Conservation (phyloP, 2,797 vertebrate species). For the Peromyscus melanophrys region DNA sequence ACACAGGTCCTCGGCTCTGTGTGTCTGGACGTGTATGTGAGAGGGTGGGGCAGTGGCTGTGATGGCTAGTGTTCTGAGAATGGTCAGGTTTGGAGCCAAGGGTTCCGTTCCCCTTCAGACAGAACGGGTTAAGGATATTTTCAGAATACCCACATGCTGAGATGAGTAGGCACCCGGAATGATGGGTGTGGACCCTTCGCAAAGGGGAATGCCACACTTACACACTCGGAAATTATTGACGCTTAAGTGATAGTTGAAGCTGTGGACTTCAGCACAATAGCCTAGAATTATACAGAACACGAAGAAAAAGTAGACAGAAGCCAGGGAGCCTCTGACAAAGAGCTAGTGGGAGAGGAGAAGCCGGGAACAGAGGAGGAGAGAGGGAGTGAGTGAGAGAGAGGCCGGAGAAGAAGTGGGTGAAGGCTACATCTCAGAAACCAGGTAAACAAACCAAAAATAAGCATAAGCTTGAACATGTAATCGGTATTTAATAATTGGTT, state of each 20-base stretch:
- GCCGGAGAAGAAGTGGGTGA: background rate
- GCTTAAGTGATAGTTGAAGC: background rate
- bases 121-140: slow-evolving; percentile 44
- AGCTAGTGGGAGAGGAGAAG: background rate
- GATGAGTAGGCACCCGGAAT: background rate
- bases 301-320: slow-evolving; percentile 52
- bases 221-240: background rate
- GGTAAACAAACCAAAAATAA: slow-evolving; percentile 60
- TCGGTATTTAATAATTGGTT: slow-evolving; percentile 60
- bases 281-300: slow-evolving; percentile 20
- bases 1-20: background rate
- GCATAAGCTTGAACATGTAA: slow-evolving; percentile 44
- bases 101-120: background rate
- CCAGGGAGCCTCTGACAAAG: background rate
- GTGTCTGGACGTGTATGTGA: background rate
- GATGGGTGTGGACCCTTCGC: background rate
- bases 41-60: background rate
- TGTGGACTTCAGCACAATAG: background rate
- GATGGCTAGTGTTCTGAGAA: background rate
- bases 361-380: background rate
- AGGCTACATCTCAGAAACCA: slow-evolving; percentile 34
- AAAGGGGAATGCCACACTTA: background rate
- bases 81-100: background rate
- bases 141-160: slow-evolving; percentile 5
- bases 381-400: background rate